Base-by-base conservation (phyloP, 2,113 vertebrate species). In the Morone chrysops region DNA sequence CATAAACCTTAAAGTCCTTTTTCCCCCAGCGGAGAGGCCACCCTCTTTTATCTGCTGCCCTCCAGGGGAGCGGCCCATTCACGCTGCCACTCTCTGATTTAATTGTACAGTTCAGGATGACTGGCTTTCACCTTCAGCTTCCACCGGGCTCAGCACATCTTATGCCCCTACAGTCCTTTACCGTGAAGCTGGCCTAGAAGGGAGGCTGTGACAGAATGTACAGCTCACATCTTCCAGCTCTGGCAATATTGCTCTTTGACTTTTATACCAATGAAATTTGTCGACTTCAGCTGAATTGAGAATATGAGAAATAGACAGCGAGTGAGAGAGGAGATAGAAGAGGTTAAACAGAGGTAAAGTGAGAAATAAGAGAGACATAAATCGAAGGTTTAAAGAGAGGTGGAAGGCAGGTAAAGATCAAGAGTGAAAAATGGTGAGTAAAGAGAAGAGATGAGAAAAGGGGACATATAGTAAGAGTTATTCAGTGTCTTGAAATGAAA, bases 101-200 rank as follows among this genome's bases (percentile, higher is more conserved):
- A 95, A 95, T 94, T 95, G 93, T 92, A 84, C 90, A 89, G 94
- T 94, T 95, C 85, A 76, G 92, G 92, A 93, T 95, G 94, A 90
- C 91, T 94, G 91, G 67, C 81, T 94, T 89, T 94, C 89, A 93
- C 92, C 90, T 94, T 95, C 90, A 91, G 83, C 85, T 82, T 85
- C 86, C 84, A 74, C 81, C 65, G 12, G 78, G 70, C 87, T 92
- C 89, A 93, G 93, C 92, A 90, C 90, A 87, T 87, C 86, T 73
- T 78, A 71, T 69, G 43, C 66, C 68, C 48, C 65, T 22, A 83
- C 53, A 61, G 70, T 84, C 22, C 65, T 84, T 82, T 47, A 82
- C 82, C 71, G 47, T 62, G 31, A 31, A 45, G 45, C 79, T 47
- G 38, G 80, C 38, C 31, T 31, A 47, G 31, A 20, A 59, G 7